A percentile compares a stretch with the other conserved stretches of the same genome.
These are phyloP conservation scores for Drosophila pseudoananassae DNA, from an alignment of 1,140 invertebrate genomes.

Conservation along the genomic window DNA sequence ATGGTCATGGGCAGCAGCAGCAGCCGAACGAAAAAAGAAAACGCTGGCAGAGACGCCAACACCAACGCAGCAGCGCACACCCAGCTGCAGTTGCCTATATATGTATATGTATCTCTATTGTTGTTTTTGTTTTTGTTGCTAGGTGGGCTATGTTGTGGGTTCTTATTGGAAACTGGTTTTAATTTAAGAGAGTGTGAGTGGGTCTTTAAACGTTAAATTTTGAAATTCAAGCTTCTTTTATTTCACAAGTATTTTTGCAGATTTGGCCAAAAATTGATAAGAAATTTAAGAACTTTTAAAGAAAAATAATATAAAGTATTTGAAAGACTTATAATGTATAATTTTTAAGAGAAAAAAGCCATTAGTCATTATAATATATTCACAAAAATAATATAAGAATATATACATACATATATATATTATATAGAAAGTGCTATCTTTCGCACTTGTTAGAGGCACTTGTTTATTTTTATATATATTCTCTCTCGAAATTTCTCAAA, in stretches of 20 bases:
- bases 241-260: slow-evolving; percentile 12
- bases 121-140: slow-evolving; percentile 31
- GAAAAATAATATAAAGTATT: background rate
- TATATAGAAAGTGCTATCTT: too few species aligned
- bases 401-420: too few species aligned
- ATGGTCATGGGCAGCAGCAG: slow-evolving; percentile 60
- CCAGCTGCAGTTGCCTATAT: slow-evolving; percentile 18
- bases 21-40: slow-evolving; percentile 37
- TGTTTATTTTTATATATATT: too few species aligned
- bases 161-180: slow-evolving; percentile 51
- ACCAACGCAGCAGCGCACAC: slow-evolving; percentile 37
- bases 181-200: slow-evolving; percentile 11
- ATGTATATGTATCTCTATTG: background rate
- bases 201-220: slow-evolving; percentile 41
- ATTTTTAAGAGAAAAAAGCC: background rate
- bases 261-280: too few species aligned
- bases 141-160: slow-evolving; percentile 46
- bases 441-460: too few species aligned
- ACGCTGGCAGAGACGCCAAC: slow-evolving; percentile 17
- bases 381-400: too few species aligned
- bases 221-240: slow-evolving; percentile 39
- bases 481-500: too few species aligned
- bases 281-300: too few species aligned
- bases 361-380: too few species aligned
- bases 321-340: too few species aligned